Conservation (phyloP, 2,888 invertebrate species). For the Baronia brevicornis region DNA sequence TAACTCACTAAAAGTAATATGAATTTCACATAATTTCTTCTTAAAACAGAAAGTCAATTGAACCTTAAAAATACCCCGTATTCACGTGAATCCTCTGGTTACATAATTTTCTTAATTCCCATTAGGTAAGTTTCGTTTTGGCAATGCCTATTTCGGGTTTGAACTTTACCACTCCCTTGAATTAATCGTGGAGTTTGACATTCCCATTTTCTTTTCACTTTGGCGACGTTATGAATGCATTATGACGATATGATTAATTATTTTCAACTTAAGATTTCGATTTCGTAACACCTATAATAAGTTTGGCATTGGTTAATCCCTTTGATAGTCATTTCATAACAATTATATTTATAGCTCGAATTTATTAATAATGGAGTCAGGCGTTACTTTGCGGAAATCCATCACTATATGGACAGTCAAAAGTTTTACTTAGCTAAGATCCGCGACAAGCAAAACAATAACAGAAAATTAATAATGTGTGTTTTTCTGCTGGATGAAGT, state of each 20-base stretch:
- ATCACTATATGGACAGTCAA: no score
- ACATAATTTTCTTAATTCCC: constrained; percentile 29
- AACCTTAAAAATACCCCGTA: constrained; percentile 32
- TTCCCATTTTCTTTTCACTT: constrained; percentile 11
- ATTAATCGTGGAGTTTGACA: constrained; percentile 24
- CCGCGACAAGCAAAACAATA: no score
- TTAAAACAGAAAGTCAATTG: constrained; percentile 42
- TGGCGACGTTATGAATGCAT: constrained; percentile 4
- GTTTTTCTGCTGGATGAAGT: no score
- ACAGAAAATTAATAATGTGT: no score
- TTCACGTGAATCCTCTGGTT: constrained; percentile 35
- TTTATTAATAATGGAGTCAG: no score
- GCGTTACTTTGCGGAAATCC: no score
- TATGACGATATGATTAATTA: constrained; percentile 8
- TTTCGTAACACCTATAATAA: no score
- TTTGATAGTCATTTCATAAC: no score
- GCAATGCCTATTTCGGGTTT: constrained; percentile 24
- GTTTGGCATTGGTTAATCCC: constrained; percentile 3
- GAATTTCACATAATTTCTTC: constrained; percentile 25
- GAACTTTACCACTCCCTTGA: constrained; percentile 23
- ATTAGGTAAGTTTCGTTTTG: constrained; percentile 32
- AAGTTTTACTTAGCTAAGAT: no score
- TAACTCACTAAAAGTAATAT: constrained; percentile 30
- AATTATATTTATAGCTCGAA: no score
- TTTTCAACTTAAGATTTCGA: constrained; percentile 2